Evolutionary conservation across 2,797 vertebrate species (phyloP), one percentile per base, ranked within the genome.

Genomic region (Arrhamphus sclerolepis): DNA sequence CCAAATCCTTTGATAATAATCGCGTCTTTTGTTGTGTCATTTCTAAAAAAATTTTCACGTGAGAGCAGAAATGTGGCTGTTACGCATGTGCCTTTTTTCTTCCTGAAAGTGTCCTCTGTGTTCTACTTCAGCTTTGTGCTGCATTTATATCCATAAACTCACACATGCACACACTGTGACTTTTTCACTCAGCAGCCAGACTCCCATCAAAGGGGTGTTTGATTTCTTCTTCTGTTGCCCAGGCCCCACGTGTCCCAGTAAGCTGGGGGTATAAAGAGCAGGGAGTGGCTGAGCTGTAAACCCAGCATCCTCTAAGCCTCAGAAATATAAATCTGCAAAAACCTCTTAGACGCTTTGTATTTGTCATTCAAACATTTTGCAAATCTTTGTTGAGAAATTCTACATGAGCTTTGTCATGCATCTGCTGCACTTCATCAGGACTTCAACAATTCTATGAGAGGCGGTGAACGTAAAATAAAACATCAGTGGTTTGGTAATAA

Each of bases 131-230:
- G 55, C 73, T 72, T 75, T 82, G 63, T 87, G 84, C 82, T 83
- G 78, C 86, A 86, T 89, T 87, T 89, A 81, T 87, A 87, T 66
- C 75, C 53, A 47, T 61, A 84, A 80, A 70, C 64, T 61, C 53
- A 50, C 69, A 72, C 55, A 74, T 47, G 57, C 46, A 58, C 68
- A 65, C 70, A 54, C 63, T 47, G 48, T 61, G 74, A 64, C 58
- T 78, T 86, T 87, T 83, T 70, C 74, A 58, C 70, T 78, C 48
- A 64, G 61, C 69, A 79, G 81, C 83, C 87, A 84, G 83, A 83
- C 80, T 75, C 62, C 81, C 85, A 86, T 89, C 85, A 89, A 89
- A 89, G 79, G 66, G 58, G 42, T 49, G 76, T 89, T 90, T 88
- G 84, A 87, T 87, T 84, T 86, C 56, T 49, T 74, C 64, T 77